Base-by-base conservation (phyloP, 2,888 invertebrate species). In the Neocrepidodera transversa region DNA sequence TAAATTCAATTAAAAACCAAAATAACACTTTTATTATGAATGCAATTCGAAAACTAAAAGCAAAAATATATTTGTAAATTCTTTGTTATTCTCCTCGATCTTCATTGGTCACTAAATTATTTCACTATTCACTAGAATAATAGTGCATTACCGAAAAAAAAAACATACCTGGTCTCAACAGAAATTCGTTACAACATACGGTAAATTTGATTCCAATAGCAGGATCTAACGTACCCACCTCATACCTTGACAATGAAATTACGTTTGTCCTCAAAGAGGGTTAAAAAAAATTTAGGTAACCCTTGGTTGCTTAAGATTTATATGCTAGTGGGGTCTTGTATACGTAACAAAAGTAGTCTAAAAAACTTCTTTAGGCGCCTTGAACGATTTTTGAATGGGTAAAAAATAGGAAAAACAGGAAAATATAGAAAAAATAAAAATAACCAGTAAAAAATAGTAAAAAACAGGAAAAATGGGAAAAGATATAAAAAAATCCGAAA, bases 261-360 rank as follows among this genome's bases (percentile, higher is more conserved):
- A 42, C 42, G 42, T 42, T 42, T 40, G 40, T 8, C 17, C 40
- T 42, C 20, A 40, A 6, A 40, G 11, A 51, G 63, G 63, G 63
- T 63, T 58, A 36, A 60, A 54, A 53, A 35, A 43, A n/a, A 11
- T 8, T 20, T 42, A 23, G 11, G 16, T 56, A 50, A 56, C 56
- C 63, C 57, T 53, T 57, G 14, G 51, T 51, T 58, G 43, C 60
- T 60, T 43, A 60, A 63, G 63, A 63, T 63, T 63, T 63, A 63
- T 63, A 58, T 48, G 38, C 49, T 20, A 48, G 28, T 30, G 20
- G 55, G 48, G 48, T 28, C 10, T 10, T n/a, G 8, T 8, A 5
- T 8, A 28, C 45, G 14, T 47, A 45, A 47, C 47, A 45, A 45
- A 54, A 54, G 35, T n/a, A n/a, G n/a, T n/a, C n/a, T n/a, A n/a